Base-by-base conservation (phyloP, 2,888 invertebrate genomes). In the Pachycephus smyrnensis region DNA sequence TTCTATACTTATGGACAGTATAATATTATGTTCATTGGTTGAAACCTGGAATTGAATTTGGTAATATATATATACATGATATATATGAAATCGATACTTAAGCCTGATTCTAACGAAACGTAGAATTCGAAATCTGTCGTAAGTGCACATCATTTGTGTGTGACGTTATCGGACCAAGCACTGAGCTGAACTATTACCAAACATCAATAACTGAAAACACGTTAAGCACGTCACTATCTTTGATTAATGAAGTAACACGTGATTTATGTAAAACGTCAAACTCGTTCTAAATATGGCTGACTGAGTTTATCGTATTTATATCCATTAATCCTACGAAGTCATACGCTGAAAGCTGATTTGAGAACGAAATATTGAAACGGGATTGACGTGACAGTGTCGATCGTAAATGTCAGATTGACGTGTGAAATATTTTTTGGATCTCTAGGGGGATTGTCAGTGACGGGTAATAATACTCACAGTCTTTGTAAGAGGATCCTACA, bases 171-270 rank as follows among this genome's bases (percentile, higher is more conserved):
- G 40, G 40, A 23, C 23, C 40, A 55, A 23, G 55, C 15, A 55
- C 15, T 9, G 23, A 55, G 23, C 55, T 55, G 9, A 40, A 32
- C 32, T 77, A 76, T 73, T 82, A 76, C 76, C 69, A 80, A 80
- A 68, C 23, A 71, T 35, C 35, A 75, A 75, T 78, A 32, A 73
- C n/a, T 55, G 23, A 55, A 55, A 55, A 71, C 31, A 71, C 32
- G 32, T 71, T 23, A 31, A 71, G 4, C 9, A 2, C 15, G 31
- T 79, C 73, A 73, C 73, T 77, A 37, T 81, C 80, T 77, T 79
- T 84, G 82, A 81, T 81, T 76, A 80, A 79, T 82, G 76, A 75
- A 76, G 75, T 75, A 73, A 73, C 76, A 35, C 69, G 36, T 75
- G 75, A 69, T 76, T 79, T 68, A 76, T 82, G 23, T 68, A 32